Evolutionary conservation across 2,888 invertebrate genomes (phyloP).

Genomic region (Drosophila tripunctata): DNA sequence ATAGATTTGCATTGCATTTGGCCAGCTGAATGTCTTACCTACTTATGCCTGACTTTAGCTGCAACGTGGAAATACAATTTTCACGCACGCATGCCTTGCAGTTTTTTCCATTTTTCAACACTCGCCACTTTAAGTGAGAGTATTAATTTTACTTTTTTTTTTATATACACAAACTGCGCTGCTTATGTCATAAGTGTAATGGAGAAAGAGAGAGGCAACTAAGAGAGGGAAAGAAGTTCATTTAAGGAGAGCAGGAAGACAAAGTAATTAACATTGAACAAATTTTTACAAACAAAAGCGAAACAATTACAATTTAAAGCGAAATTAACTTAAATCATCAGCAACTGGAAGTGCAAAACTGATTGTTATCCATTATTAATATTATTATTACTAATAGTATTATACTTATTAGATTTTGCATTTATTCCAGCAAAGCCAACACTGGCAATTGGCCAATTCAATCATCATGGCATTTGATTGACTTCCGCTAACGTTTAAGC

Average conservation of each 20-base stretch:
- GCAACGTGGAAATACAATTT: constrained; percentile 70
- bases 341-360: constrained; percentile 59
- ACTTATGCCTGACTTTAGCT: neutral
- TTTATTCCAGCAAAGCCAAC: constrained; percentile 37
- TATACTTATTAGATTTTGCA: constrained; percentile 30
- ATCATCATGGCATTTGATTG: constrained; percentile 47
- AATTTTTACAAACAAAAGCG: constrained; percentile 44
- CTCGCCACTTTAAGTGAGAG: constrained; percentile 68
- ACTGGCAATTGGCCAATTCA: constrained; percentile 24
- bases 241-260: constrained; percentile 3
- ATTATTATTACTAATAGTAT: constrained; percentile 9
- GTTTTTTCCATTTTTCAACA: too few relatives aligned
- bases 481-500: constrained; percentile 66
- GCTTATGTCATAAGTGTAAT: constrained; percentile 57
- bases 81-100: constrained; percentile 73
- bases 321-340: constrained; percentile 53
- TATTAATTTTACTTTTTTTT: constrained; percentile 70
- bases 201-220: neutral
- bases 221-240: neutral
- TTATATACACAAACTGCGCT: too few relatives aligned
- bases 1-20: constrained; percentile 33
- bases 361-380: constrained; percentile 20
- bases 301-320: constrained; percentile 47
- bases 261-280: constrained; percentile 35
- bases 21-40: constrained; percentile 38